Base-by-base conservation (phyloP, 2,113 vertebrate genomes). In the Calcarius ornatus region DNA sequence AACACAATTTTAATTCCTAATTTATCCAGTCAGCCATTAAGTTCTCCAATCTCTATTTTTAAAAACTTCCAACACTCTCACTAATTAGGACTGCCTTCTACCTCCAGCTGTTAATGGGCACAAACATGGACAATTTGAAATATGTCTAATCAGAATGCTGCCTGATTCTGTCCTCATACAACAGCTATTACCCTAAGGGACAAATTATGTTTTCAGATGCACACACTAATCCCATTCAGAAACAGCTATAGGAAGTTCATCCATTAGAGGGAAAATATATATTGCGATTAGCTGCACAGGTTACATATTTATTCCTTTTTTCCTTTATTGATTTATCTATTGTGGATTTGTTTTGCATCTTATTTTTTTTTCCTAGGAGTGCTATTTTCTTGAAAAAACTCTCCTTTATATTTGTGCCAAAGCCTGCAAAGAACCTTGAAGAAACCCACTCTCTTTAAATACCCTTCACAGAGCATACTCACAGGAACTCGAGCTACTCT, bases 51-150 rank as follows among this genome's bases (percentile, higher is more conserved):
- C 9, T 90, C 88, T 75, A 35, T 92, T 90, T 93, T 90, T 54
- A 75, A 90, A 95, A 87, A 45, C 7, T 7, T 64, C 14, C 65
- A 87, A 66, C 47, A 54, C 42, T 66, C 54, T 81, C 1, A 0
- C 61, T 94, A 95, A 95, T 93, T 92, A 94, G 50, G 40, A 51
- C 37, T 90, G 61, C 20, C 38, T 88, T 93, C 65, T 90, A 85
- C 57, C 43, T 85, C 75, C 88, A 96, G 79, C 91, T 88, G 66
- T 63, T 90, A 85, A 92, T 68, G 70, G 82, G 81, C 48, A 88
- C 73, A 93, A 85, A 90, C 33, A 75, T 14, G 47, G 25, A 48
- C 78, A 92, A 35, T 80, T 79, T 93, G 57, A 95, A 92, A 79
- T 54, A 81, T 20, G 57, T 37, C 57, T 85, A 82, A 87, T 85